phyloP scores from a whole-genome alignment of 2,888 invertebrate genomes.

The Trichogramma evanescens region DNA sequence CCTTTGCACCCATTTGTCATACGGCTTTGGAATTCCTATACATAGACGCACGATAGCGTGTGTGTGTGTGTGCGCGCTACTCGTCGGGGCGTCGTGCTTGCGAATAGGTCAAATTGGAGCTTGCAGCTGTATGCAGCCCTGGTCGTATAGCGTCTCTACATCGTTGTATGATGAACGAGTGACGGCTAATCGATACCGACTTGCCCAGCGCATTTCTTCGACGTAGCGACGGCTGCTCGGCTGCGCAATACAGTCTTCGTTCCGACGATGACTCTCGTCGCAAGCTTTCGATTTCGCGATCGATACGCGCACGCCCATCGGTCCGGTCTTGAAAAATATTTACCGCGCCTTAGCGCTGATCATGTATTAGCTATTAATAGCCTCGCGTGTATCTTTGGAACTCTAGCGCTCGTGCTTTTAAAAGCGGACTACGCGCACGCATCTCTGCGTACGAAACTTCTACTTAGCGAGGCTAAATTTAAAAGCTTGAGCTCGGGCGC shows the following conservation, averaged over 20 bases:
- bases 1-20: not conserved
- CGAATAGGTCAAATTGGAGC: not conserved
- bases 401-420: too few species aligned
- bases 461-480: too few species aligned
- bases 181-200: constrained; percentile 43
- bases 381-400: too few species aligned
- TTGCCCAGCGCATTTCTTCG: constrained; percentile 11
- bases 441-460: too few species aligned
- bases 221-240: not conserved
- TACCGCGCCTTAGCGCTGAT: not conserved
- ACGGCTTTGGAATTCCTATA: too few species aligned
- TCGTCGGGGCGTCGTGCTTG: too few species aligned
- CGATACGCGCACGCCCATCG: not conserved
- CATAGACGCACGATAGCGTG: too few species aligned
- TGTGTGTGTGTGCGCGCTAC: too few species aligned
- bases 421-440: too few species aligned
- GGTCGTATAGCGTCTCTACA: constrained; percentile 42
- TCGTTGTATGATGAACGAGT: constrained; percentile 46
- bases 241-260: not conserved
- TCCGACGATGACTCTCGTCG: not conserved
- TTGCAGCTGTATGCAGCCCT: constrained; percentile 28
- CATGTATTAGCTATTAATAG: not conserved
- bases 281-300: not conserved
- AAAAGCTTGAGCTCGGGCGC: too few species aligned
- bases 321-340: too few species aligned